Base-by-base conservation (phyloP, 2,888 invertebrate genomes). In the Augochlorella aurata region DNA sequence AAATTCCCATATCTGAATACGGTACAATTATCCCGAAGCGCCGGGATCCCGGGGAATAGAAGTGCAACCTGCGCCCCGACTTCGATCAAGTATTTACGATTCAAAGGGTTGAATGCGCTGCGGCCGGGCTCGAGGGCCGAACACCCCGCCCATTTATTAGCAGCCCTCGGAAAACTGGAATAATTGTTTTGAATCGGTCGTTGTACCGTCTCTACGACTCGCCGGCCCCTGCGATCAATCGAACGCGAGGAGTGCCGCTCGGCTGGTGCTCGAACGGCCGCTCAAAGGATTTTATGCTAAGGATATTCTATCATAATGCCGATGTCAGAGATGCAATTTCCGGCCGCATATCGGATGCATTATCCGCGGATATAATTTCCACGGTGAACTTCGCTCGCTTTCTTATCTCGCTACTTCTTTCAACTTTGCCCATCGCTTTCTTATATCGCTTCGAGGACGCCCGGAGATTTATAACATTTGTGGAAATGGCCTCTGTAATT, bases 301-400 rank as follows among this genome's bases (percentile, higher is more conserved):
- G 74, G 50, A 79, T 82, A 84, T 79, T 79, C 83, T 49, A 74
- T 73, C 74, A 73, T 77, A 83, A 84, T 66, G 79, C 71, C 45
- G 77, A 79, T 79, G 76, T 58, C 24, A 61, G 72, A 47, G 69
- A 70, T 79, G 78, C 83, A 83, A 83, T 83, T 83, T 79, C 79
- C 76, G 49, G 44, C 82, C 65, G 82, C 82, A 82, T 83, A 83
- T 83, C 82, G 76, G 79, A 82, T 76, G 79, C 82, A 77, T 82
- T 84, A 79, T 75, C 68, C 72, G 24, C n/a, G 72, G 79, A 83
- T 77, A 72, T 83, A 79, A 84, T 84, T 83, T 70, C 83, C 24
- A 54, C 74, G 69, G 54, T 67, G 63, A 10, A 5, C 7, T 14
- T 24, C 24, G 54, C 58, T 0, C 14, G 24, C 74, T 50, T 50